Conservation (phyloP, 2,888 invertebrate species). For the Sinhomidia bicolor region DNA sequence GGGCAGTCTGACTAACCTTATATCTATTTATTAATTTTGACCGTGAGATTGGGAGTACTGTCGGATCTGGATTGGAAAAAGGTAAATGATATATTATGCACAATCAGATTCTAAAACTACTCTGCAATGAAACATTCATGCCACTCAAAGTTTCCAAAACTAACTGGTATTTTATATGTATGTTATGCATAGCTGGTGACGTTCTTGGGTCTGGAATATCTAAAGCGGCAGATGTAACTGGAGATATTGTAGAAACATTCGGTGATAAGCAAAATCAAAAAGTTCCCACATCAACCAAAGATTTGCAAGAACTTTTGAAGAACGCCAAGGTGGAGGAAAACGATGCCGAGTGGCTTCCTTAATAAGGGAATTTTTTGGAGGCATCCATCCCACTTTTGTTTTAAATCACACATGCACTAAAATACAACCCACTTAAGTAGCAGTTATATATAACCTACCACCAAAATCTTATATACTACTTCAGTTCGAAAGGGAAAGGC, state of each 20-base stretch:
- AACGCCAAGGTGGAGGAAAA: constrained; percentile 79
- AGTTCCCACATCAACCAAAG: constrained; percentile 69
- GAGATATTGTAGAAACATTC: constrained; percentile 76
- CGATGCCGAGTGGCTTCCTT: constrained; percentile 79
- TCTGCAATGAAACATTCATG: no score
- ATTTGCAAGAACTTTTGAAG: constrained; percentile 77
- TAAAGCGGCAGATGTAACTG: constrained; percentile 79
- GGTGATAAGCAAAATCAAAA: constrained; percentile 73
- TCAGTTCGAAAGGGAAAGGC: background rate
- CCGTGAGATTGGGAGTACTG: constrained; percentile 77
- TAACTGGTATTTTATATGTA: no score
- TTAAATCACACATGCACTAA: background rate
- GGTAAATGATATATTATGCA: constrained; percentile 11
- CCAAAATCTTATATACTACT: background rate
- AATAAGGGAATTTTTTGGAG: constrained; percentile 2
- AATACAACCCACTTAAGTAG: background rate
- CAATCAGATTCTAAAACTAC: no score
- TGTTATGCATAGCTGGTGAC: constrained; percentile 75
- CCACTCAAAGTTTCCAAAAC: no score
- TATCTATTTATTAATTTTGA: constrained; percentile 32
- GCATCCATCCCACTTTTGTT: background rate
- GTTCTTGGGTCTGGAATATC: constrained; percentile 79
- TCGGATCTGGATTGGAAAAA: constrained; percentile 78
- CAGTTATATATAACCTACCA: no score
- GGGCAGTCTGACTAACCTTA: background rate